Conservation (phyloP, 2,888 invertebrate species). For the Cyaniris semiargus region DNA sequence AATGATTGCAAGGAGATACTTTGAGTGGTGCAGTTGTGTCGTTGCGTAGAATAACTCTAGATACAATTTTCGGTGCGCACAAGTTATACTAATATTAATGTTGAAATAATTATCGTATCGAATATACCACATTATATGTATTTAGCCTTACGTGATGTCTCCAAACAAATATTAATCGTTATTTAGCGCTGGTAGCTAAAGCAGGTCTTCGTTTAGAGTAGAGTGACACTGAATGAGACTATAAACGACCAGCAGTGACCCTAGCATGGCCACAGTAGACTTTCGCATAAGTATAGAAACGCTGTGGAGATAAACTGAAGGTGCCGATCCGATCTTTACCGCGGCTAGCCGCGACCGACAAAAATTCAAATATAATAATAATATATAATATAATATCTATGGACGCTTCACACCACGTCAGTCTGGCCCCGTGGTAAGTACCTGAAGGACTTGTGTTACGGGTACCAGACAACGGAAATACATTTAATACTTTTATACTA, state of each 20-base stretch:
- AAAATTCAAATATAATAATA: no score
- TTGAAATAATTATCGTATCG: not conserved
- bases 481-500: no score
- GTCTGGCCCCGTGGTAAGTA: no score
- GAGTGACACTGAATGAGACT: conserved; percentile 25
- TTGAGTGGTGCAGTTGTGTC: not conserved
- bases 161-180: conserved; percentile 21
- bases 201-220: conserved; percentile 39
- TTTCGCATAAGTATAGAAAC: no score
- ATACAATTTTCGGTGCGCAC: conserved; percentile 14
- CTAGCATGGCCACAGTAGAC: no score
- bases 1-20: not conserved
- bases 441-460: no score
- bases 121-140: not conserved
- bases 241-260: not conserved
- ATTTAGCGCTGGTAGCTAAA: conserved; percentile 39
- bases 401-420: no score
- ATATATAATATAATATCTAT: no score
- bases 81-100: conserved; percentile 10
- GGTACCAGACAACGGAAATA: no score
- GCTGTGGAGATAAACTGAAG: no score
- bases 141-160: conserved; percentile 22
- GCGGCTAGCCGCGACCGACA: no score
- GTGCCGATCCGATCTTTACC: no score
- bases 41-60: not conserved